Base-by-base conservation (phyloP, 2,888 invertebrate genomes). In the Neelides folsomi region DNA sequence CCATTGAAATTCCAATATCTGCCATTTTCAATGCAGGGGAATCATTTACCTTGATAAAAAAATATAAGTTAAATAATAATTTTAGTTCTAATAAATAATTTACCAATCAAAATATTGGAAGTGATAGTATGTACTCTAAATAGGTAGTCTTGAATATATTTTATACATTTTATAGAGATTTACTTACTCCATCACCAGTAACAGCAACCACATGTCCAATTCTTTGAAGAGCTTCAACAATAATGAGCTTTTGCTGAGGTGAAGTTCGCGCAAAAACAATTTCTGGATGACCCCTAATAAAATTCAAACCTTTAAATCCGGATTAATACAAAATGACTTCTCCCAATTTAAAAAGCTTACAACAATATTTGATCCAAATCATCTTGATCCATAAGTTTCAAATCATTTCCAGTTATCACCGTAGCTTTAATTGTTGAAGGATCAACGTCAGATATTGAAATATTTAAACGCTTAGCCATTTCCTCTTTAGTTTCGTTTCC, bases 311-410 rank as follows among this genome's bases (percentile, higher is more conserved):
- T 65, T 74, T 72, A 35, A 67, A 62, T 55, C 71, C 68, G 49
- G 68, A n/a, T n/a, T n/a, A n/a, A n/a, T n/a, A n/a, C n/a, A n/a
- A n/a, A n/a, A n/a, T n/a, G n/a, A n/a, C n/a, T n/a, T n/a, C n/a
- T n/a, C n/a, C n/a, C n/a, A n/a, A n/a, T n/a, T 27, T 27, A 27
- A 27, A 7, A 5, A 27, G 27, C 7, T 27, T 27, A 27, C 27
- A 7, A 5, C 63, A 95, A 78, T 68, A 93, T 87, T 71, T 92
- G 89, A 69, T 93, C 92, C 65, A 95, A 77, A 70, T 82, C 83
- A 56, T 87, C 88, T 44, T 83, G 80, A 62, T 82, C 81, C 66
- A 94, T 78, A 70, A 92, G 90, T 68, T 88, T 79, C 66, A 94
- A 79, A 71, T 93, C 87, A 41, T 67, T 64, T 35, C 78, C 79